These are phyloP conservation scores for Diplodus puntazzo DNA, from an alignment of 2,797 vertebrate species.

Conservation along the genomic window DNA sequence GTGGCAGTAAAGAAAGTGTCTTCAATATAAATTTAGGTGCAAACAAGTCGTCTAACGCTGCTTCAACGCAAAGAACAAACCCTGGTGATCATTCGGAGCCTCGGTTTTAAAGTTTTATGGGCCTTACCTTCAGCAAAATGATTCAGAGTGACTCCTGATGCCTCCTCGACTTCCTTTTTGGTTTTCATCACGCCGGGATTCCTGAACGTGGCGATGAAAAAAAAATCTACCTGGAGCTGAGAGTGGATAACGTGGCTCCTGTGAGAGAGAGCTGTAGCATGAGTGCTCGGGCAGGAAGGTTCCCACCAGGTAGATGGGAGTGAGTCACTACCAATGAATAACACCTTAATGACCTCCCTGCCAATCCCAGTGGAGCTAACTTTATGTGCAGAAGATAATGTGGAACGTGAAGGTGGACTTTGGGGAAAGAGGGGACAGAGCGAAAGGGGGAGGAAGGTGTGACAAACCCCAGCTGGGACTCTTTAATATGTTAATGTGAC, in stretches of 20 bases:
- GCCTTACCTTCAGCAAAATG: slow-evolving; percentile 75
- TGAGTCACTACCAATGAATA: slow-evolving; percentile 66
- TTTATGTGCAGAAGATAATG: slow-evolving; percentile 40
- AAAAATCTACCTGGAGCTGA: not conserved
- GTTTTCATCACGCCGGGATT: slow-evolving; percentile 50
- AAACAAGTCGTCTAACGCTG: not conserved
- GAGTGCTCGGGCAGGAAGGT: slow-evolving; percentile 32
- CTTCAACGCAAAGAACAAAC: not conserved
- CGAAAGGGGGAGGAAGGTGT: slow-evolving; percentile 27
- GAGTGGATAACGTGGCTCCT: not conserved
- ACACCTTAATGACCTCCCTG: slow-evolving; percentile 66
- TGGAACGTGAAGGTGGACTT: slow-evolving; percentile 37
- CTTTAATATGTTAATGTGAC: slow-evolving; percentile 50
- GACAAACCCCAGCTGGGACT: slow-evolving; percentile 38
- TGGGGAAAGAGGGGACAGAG: slow-evolving; percentile 1
- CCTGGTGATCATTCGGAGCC: not conserved
- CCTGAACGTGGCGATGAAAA: not conserved
- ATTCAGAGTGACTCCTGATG: slow-evolving; percentile 65
- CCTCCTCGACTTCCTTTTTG: slow-evolving; percentile 53
- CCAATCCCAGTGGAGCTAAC: slow-evolving; percentile 69
- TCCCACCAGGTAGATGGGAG: slow-evolving; percentile 42
- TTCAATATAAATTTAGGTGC: not conserved
- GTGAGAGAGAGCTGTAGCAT: slow-evolving; percentile 31
- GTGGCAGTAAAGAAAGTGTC: not conserved
- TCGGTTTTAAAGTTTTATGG: not conserved